These are phyloP conservation scores for Nomada hirtipes DNA, from an alignment of 2,888 invertebrate species.

Conservation along the genomic window DNA sequence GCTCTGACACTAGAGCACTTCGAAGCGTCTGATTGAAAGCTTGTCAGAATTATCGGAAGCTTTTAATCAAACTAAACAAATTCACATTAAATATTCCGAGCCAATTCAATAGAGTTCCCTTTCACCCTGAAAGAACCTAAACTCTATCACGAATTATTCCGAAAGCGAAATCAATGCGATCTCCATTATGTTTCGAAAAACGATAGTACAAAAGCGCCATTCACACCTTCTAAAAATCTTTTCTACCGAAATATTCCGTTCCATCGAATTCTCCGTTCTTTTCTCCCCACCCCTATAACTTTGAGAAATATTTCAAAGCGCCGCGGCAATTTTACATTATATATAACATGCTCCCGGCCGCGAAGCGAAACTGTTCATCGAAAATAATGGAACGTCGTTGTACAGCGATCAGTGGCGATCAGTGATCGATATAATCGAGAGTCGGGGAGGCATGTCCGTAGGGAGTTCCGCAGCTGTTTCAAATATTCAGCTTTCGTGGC, in stretches of 20 bases:
- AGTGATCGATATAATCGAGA: constrained; percentile 52
- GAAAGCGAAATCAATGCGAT: background rate
- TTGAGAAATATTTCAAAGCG: background rate
- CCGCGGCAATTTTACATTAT: background rate
- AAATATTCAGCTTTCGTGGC: constrained; percentile 44
- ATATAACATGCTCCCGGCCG: background rate
- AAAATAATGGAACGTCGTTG: constrained; percentile 60
- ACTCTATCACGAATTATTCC: background rate
- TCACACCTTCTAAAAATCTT: no score
- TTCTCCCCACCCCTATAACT: no score
- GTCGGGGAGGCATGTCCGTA: constrained; percentile 8
- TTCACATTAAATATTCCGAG: background rate
- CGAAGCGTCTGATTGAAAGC: no score
- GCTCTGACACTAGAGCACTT: no score
- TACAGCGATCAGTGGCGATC: constrained; percentile 51
- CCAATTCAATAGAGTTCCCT: background rate
- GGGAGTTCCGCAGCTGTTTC: constrained; percentile 29
- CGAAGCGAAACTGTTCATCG: background rate
- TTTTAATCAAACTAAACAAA: constrained; percentile 19
- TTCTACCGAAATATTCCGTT: background rate
- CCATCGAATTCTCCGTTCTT: no score
- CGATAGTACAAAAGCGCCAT: background rate
- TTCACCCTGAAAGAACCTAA: background rate
- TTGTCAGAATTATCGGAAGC: background rate
- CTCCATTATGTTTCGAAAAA: background rate